Conservation (phyloP, 1,140 invertebrate species). For the Vollenhovia emeryi region DNA sequence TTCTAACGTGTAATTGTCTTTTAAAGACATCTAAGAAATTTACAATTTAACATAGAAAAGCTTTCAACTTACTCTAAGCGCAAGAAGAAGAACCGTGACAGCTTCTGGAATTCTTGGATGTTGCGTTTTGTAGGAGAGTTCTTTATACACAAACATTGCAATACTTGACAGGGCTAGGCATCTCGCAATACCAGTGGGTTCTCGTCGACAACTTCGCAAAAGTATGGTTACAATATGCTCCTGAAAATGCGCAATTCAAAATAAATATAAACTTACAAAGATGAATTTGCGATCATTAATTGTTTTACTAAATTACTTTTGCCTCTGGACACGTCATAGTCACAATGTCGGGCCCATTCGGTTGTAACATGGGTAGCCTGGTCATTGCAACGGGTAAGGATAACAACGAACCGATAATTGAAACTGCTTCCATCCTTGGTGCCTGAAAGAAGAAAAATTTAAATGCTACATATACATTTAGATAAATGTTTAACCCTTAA, state of each 20-base stretch:
- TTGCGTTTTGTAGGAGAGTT: conserved; percentile 88
- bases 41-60: conserved; percentile 16
- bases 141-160: conserved; percentile 93
- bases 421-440: conserved; percentile 96
- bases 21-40: not conserved
- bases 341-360: conserved; percentile 89
- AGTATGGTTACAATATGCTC: conserved; percentile 96
- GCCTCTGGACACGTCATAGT: conserved; percentile 91
- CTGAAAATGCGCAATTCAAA: conserved; percentile 85
- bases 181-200: conserved; percentile 95
- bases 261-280: conserved; percentile 23
- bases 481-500: no score
- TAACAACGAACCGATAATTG: conserved; percentile 94
- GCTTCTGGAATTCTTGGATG: conserved; percentile 93
- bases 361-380: conserved; percentile 93
- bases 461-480: not conserved
- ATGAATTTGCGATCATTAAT: not conserved
- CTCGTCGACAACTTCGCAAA: conserved; percentile 93
- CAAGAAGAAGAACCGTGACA: conserved; percentile 93
- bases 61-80: conserved; percentile 88
- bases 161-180: conserved; percentile 96
- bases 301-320: conserved; percentile 87
- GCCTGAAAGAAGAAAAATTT: conserved; percentile 85
- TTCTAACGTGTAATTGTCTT: not conserved
- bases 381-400: conserved; percentile 92